Conservation (phyloP, 2,113 vertebrate species). For the Phyllopteryx taeniolatus region DNA sequence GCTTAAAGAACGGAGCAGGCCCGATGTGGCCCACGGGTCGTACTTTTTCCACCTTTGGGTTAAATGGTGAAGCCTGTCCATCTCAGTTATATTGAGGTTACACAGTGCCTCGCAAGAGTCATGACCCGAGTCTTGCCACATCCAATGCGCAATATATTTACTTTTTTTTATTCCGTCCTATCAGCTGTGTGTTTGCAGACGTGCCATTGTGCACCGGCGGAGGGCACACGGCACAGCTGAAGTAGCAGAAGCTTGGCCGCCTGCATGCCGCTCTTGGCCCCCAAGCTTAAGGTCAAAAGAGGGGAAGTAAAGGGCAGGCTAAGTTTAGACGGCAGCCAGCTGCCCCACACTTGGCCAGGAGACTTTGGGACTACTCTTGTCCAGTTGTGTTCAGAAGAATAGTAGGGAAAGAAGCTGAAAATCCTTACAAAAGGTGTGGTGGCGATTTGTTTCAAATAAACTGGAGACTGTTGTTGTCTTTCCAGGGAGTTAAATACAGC, state of each 20-base stretch:
- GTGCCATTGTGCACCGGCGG: background rate
- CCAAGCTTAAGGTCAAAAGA: slow-evolving; percentile 60
- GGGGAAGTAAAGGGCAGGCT: slow-evolving; percentile 67
- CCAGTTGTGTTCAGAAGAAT: background rate
- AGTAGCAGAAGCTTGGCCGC: slow-evolving; percentile 28
- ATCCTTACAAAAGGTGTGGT: no score
- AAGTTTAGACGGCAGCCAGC: slow-evolving; percentile 52
- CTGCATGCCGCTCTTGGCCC: slow-evolving; percentile 29
- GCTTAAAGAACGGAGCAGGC: background rate
- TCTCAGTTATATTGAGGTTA: background rate
- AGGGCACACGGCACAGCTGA: slow-evolving; percentile 40
- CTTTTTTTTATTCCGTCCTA: background rate
- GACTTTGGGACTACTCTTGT: slow-evolving; percentile 14
- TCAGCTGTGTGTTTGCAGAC: slow-evolving; percentile 9
- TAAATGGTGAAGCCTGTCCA: background rate
- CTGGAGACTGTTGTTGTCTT: no score
- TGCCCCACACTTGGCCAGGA: slow-evolving; percentile 14
- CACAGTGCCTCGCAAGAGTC: background rate
- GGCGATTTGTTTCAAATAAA: no score
- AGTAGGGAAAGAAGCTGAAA: background rate
- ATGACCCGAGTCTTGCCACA: background rate
- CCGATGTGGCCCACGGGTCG: background rate
- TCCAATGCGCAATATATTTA: background rate
- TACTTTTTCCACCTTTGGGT: background rate
- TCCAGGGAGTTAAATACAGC: no score